Evolutionary conservation across 2,888 invertebrate genomes (phyloP), one percentile per base, ranked within the genome.

Genomic region (Schizaphis graminum): DNA sequence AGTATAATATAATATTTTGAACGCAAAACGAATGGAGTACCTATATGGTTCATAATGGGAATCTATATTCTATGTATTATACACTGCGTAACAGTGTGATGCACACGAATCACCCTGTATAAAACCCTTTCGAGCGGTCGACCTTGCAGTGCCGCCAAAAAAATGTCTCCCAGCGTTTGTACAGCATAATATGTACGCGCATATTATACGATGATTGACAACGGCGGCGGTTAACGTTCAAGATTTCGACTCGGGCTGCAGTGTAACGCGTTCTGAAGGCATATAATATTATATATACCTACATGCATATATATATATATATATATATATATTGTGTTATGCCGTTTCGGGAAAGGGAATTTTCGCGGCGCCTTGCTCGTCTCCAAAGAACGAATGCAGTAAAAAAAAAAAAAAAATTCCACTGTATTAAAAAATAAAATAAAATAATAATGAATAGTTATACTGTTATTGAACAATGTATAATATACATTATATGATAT

Each of bases 281-380:
- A 44, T 4, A 16, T 61, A 44, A 28, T 47, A 26, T 28, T 26
- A 57, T 44, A 57, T 44, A 28, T 41, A 56, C 88, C 13, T 61
- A 28, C 61, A 13, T n/a, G 21, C 28, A 8, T 88, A 11, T 24
- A 86, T 44, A 44, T 47, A 86, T 44, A 44, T 47, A 86, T 57
- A 91, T 56, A n/a, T 21, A n/a, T 47, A 21, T 24, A 21, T 61
- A 16, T 44, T 77, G 90, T 67, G 86, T 92, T 90, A 85, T 85
- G 93, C 90, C 85, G 89, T 93, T 93, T 93, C n/a, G 47, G 94
- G 86, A 90, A 49, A 53, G 90, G 86, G 94, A 94, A 94, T 94
- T 94, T 87, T 91, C 86, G 94, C 94, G 94, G 94, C 94, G 94
- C 94, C 94, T 94, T 91, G 94, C 61, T 53, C 93, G 93, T 91